Conservation (phyloP, 2,888 invertebrate genomes). For the Dichetophora obliterata region DNA sequence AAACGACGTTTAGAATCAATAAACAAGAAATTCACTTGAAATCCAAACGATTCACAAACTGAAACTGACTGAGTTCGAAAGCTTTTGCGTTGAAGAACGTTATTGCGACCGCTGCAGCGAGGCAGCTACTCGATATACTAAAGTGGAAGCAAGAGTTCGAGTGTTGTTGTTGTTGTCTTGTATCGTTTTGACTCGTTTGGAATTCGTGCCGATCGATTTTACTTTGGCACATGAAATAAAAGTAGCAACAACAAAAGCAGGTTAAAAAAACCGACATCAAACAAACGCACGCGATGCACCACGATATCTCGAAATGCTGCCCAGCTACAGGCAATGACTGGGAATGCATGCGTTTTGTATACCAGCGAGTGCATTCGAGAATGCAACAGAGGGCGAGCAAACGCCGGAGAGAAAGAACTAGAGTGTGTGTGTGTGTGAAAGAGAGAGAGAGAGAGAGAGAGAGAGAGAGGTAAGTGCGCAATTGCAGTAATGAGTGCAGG, state of each 20-base stretch:
- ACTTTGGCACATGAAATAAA: conserved; percentile 26
- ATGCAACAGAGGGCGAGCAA: background rate
- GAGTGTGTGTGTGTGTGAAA: too few species aligned
- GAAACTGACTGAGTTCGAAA: conserved; percentile 38
- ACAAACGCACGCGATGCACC: conserved; percentile 14
- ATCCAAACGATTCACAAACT: conserved; percentile 38
- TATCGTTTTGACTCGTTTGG: conserved; percentile 23
- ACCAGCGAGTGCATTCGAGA: conserved; percentile 7
- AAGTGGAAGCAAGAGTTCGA: background rate
- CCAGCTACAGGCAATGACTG: background rate
- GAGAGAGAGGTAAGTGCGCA: background rate
- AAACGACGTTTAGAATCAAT: background rate
- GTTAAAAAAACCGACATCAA: background rate
- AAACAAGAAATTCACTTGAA: conserved; percentile 37
- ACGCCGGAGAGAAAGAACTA: background rate
- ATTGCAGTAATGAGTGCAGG: background rate
- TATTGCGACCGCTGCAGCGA: background rate
- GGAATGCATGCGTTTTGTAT: background rate
- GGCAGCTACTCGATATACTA: background rate
- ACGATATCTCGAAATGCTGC: conserved; percentile 10
- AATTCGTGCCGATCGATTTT: conserved; percentile 34
- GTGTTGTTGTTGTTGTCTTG: conserved; percentile 17
- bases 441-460: too few species aligned
- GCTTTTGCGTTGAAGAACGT: conserved; percentile 31
- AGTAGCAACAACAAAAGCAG: conserved; percentile 14